Conservation (phyloP, 2,797 vertebrate species). For the Notolepis coatsorum region DNA sequence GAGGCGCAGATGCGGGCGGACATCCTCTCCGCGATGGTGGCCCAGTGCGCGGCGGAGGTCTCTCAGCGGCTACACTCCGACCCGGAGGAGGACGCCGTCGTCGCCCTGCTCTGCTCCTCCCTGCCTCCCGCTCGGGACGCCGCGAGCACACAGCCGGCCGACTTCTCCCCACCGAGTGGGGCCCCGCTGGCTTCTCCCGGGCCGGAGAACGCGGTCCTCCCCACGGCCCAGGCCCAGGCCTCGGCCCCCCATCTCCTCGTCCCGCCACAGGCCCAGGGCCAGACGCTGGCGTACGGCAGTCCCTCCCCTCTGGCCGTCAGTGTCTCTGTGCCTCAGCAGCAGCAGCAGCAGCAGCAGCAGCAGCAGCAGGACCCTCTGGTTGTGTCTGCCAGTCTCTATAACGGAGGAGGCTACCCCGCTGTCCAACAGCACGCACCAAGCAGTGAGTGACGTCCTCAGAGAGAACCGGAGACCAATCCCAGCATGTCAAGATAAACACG, state of each 20-base stretch:
- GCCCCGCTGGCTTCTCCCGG: slow-evolving; percentile 23
- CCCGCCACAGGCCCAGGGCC: slow-evolving; percentile 5
- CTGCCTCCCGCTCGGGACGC: slow-evolving; percentile 54
- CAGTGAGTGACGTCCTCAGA: no score
- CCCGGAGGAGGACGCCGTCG: slow-evolving; percentile 30
- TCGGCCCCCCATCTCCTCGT: neutral
- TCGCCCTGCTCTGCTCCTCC: slow-evolving; percentile 58
- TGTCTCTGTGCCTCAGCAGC: slow-evolving; percentile 70
- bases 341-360: slow-evolving; percentile 69
- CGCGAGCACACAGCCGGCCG: slow-evolving; percentile 25
- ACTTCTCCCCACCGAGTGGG: slow-evolving; percentile 51
- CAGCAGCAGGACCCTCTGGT: slow-evolving; percentile 58
- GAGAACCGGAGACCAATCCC: neutral
- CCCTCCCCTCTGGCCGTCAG: slow-evolving; percentile 50
- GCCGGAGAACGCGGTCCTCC: slow-evolving; percentile 22
- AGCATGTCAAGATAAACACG: neutral
- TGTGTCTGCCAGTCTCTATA: slow-evolving; percentile 40
- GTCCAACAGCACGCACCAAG: slow-evolving; percentile 71
- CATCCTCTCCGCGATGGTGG: slow-evolving; percentile 39
- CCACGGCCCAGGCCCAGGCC: slow-evolving; percentile 30
- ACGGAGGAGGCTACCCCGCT: slow-evolving; percentile 56
- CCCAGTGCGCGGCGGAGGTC: slow-evolving; percentile 43
- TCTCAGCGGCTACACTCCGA: slow-evolving; percentile 67
- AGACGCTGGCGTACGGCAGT: slow-evolving; percentile 39
- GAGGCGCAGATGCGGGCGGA: slow-evolving; percentile 45